Evolutionary conservation across 2,113 vertebrate species (phyloP).

Genomic region (Gallinago undulata): DNA sequence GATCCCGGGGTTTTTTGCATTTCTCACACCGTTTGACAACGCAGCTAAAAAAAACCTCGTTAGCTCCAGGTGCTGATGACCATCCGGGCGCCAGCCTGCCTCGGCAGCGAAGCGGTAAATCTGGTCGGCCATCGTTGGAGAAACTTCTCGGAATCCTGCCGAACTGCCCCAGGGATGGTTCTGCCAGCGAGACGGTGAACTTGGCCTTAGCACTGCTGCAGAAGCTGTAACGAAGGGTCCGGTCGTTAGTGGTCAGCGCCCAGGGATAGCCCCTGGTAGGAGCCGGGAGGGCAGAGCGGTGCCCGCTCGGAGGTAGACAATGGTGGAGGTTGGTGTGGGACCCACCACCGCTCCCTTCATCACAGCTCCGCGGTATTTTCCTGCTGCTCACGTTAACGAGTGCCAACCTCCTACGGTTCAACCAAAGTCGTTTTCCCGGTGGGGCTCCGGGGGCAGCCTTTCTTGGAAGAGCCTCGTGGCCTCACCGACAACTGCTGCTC

Average conservation of each 20-base stretch:
- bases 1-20: neutral
- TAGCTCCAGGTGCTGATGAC: neutral
- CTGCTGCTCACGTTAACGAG: neutral
- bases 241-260: neutral
- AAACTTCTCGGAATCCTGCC: neutral
- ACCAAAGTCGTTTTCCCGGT: neutral
- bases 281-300: neutral
- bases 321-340: neutral
- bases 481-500: neutral
- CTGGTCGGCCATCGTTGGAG: neutral
- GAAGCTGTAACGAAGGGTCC: neutral
- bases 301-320: neutral
- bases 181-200: neutral
- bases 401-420: conserved; percentile 23
- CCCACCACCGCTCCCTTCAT: neutral
- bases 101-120: fast-evolving
- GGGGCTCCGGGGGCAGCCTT: neutral
- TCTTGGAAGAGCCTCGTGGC: neutral
- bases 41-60: neutral
- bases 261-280: neutral
- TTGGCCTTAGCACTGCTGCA: neutral
- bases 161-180: neutral
- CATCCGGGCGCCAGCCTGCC: neutral
- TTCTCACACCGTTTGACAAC: neutral
- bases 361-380: neutral